These are phyloP conservation scores for Rousettus madagascariensis DNA, from an alignment of 2,797 vertebrate species.

Conservation along the genomic window DNA sequence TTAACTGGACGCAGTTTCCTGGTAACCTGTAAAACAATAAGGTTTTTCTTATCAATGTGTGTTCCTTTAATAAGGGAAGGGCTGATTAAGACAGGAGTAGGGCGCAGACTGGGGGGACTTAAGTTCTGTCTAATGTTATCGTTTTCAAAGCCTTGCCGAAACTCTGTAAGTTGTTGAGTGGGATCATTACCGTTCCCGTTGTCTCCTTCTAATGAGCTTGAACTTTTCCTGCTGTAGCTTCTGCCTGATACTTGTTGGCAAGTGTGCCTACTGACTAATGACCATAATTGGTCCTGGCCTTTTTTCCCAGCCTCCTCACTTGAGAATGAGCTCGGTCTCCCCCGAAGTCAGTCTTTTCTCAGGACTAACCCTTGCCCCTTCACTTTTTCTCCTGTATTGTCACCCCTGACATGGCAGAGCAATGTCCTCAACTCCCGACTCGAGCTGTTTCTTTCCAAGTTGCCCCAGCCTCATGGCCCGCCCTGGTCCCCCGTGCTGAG, in stretches of 20 bases:
- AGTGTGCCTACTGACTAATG: constrained; percentile 33
- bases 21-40: constrained; percentile 49
- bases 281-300: background rate
- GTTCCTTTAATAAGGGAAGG: constrained; percentile 36
- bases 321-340: background rate
- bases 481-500: background rate
- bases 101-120: background rate
- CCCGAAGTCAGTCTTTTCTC: accelerated
- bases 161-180: background rate
- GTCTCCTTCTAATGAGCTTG: constrained; percentile 54
- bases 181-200: constrained; percentile 25
- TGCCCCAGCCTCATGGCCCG: background rate
- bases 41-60: constrained; percentile 34
- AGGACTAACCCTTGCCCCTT: background rate
- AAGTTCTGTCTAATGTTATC: background rate
- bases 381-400: background rate
- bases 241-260: background rate
- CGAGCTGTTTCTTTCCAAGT: background rate
- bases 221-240: background rate
- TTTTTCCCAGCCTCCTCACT: constrained; percentile 14
- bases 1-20: constrained; percentile 24
- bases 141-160: constrained; percentile 7
- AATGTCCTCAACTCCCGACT: too few relatives aligned
- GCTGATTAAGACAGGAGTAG: background rate
- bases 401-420: background rate